Evolutionary conservation across 2,888 invertebrate genomes (phyloP), one percentile per base, ranked within the genome.

Genomic region (Luffia ferchaultella): DNA sequence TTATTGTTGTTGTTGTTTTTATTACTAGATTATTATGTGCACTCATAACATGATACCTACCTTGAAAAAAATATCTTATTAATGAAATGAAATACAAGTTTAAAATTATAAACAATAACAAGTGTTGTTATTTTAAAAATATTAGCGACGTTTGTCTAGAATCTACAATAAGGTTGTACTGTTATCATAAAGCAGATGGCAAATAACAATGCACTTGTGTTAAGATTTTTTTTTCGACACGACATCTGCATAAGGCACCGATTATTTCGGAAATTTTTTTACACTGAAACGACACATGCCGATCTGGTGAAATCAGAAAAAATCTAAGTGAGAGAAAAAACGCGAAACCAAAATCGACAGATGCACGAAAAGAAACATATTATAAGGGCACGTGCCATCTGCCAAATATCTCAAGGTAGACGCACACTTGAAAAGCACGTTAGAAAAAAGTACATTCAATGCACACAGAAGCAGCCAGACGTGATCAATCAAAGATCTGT

Each of bases 321-420:
- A 64, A 63, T 49, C 55, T 55, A 46, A 59, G 58, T 62, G 62
- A 62, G 67, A 70, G 73, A 75, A 80, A 75, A 73, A 64, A 62
- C 43, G 19, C 15, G 18, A 52, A 57, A 60, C 58, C 66, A 73
- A 73, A 61, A 69, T 60, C 77, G 82, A 73, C 82, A 83, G 82
- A 79, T 83, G 82, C 69, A 75, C 69, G 64, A 62, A 73, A 76
- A 77, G 74, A 73, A 76, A 68, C 70, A 62, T 64, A n/a, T n/a
- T n/a, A 61, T 62, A 53, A 49, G 54, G 73, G 82, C 82, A 79
- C 82, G 82, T 82, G 82, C 82, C 82, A 80, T 83, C 82, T 83
- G 82, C 82, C 77, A 82, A 83, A 82, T 79, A 79, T 75, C 68
- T 62, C 63, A 70, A 77, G 77, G 65, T 69, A 67, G 61, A 60